Conservation (phyloP, 2,113 vertebrate genomes). For the Marcusenius ussheri region DNA sequence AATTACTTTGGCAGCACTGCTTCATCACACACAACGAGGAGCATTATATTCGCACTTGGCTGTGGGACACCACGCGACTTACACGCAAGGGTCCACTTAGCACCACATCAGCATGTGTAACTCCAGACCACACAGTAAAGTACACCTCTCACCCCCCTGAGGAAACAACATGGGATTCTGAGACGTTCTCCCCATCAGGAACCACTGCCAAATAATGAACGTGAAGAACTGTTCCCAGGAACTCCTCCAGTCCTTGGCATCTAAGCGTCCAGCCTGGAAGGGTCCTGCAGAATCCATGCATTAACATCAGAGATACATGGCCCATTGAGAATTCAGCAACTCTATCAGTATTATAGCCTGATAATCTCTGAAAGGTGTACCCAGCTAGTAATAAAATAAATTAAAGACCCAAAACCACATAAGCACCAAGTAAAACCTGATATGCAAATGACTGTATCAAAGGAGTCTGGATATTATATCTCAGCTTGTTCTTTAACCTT, state of each 20-base stretch:
- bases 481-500: background rate
- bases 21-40: background rate
- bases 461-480: background rate
- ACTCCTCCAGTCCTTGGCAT: background rate
- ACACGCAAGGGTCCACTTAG: background rate
- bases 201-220: background rate
- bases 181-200: background rate
- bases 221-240: background rate
- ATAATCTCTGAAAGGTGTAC: background rate
- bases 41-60: background rate
- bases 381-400: background rate
- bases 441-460: background rate
- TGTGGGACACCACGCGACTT: background rate
- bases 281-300: background rate
- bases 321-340: background rate
- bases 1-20: background rate
- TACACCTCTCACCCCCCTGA: background rate
- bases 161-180: background rate
- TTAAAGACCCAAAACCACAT: background rate
- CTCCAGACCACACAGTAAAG: background rate
- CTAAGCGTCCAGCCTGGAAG: background rate
- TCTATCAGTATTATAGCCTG: background rate
- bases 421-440: background rate
- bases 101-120: background rate
- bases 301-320: background rate